These are phyloP conservation scores for Anabacerthia variegaticeps DNA, from an alignment of 2,797 vertebrate genomes.

Conservation along the genomic window DNA sequence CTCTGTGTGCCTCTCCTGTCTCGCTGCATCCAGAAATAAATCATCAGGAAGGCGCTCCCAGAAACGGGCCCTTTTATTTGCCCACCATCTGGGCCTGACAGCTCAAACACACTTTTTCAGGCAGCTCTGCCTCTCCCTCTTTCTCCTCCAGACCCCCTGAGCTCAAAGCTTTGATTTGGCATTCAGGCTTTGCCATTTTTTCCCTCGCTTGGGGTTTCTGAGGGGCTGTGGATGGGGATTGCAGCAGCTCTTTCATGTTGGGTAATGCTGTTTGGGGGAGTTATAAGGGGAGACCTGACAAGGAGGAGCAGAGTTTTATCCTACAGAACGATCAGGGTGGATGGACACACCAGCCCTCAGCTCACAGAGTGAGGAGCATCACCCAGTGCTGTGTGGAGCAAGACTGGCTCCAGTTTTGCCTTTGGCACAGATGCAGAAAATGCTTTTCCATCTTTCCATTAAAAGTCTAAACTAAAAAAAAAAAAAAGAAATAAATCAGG, in stretches of 20 bases:
- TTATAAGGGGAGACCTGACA: background rate
- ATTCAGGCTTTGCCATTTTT: background rate
- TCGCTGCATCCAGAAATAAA: constrained; percentile 9
- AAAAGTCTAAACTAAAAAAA: background rate
- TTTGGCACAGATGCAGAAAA: background rate
- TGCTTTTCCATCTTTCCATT: background rate
- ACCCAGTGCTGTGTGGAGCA: background rate
- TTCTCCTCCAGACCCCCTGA: background rate
- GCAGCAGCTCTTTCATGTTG: background rate
- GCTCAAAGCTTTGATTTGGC: background rate
- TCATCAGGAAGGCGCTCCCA: background rate
- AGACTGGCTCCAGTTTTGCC: background rate
- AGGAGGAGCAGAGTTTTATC: background rate
- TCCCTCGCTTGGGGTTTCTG: background rate
- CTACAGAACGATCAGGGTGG: background rate
- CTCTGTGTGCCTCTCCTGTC: background rate
- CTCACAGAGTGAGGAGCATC: background rate
- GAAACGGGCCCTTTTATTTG: background rate
- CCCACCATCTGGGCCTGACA: background rate
- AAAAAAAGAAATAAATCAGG: background rate
- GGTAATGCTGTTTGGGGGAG: background rate
- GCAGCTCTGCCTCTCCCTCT: background rate
- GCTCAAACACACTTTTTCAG: background rate
- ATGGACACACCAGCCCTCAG: fast-evolving
- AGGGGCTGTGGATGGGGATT: background rate